Conservation (phyloP, 2,113 vertebrate species). For the Nymphicus hollandicus region DNA sequence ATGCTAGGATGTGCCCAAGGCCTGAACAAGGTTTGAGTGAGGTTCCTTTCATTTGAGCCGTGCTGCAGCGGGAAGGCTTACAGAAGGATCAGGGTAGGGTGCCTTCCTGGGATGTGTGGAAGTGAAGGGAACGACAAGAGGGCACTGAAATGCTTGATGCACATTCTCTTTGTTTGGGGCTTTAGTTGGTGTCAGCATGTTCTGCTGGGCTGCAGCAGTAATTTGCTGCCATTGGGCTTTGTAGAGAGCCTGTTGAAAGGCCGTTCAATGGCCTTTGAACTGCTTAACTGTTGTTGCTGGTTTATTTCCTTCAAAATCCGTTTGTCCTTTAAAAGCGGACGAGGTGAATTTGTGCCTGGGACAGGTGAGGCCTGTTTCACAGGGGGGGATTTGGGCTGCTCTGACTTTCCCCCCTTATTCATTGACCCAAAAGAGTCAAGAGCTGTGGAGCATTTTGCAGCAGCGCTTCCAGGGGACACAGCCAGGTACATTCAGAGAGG, state of each 20-base stretch:
- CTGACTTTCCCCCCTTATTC: not conserved
- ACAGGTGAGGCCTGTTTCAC: not conserved
- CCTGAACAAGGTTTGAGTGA: not conserved
- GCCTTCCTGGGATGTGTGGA: not conserved
- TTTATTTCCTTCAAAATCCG: not conserved
- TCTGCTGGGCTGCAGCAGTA: not conserved
- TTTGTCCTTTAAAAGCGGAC: not conserved
- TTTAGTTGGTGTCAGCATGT: not conserved
- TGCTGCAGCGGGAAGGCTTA: not conserved
- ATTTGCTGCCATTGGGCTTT: not conserved
- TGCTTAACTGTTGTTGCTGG: not conserved
- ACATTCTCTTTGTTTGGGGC: not conserved
- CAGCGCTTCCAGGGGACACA: not conserved
- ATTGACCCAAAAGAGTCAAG: not conserved
- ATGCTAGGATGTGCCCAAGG: not conserved
- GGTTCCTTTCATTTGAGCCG: not conserved
- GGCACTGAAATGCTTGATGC: not conserved
- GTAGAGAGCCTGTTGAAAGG: not conserved
- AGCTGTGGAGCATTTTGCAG: not conserved
- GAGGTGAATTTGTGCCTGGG: not conserved
- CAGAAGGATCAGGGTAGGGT: not conserved
- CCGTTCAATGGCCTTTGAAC: not conserved
- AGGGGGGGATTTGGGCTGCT: not conserved
- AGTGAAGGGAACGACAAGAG: not conserved
- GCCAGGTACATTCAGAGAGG: not conserved